phyloP scores from a whole-genome alignment of 2,888 invertebrate species.

The Serrognathus titanus region DNA sequence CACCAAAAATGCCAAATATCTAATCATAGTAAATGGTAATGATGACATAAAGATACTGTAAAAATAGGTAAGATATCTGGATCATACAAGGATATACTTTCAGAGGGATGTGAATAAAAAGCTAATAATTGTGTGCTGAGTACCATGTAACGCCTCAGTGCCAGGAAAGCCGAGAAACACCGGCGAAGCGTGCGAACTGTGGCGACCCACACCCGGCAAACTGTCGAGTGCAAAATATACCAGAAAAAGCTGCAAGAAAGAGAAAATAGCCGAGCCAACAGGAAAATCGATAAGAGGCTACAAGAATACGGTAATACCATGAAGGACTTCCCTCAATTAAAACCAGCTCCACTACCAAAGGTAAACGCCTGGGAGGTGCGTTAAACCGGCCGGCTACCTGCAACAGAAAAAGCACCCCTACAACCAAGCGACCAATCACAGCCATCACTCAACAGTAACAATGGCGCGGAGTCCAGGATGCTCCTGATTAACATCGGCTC shows the following conservation, averaged over 20 bases:
- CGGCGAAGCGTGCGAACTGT: conserved; percentile 8
- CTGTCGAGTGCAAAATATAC: conserved; percentile 5
- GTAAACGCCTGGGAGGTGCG: neutral
- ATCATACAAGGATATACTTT: neutral
- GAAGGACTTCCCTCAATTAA: neutral
- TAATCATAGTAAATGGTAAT: neutral
- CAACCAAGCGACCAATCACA: neutral
- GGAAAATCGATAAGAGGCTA: neutral
- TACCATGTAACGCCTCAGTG: conserved; percentile 5
- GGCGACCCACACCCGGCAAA: conserved; percentile 4
- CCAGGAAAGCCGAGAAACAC: neutral
- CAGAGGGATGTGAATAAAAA: neutral
- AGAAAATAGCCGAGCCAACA: neutral
- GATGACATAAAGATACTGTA: neutral
- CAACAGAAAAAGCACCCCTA: neutral
- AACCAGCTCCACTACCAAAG: neutral
- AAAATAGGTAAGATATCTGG: neutral
- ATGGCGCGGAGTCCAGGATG: neutral
- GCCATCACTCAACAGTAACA: neutral
- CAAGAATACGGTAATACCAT: neutral
- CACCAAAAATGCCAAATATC: neutral
- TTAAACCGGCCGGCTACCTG: neutral
- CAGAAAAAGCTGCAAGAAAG: neutral
- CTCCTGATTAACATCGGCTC: neutral
- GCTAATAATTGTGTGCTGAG: conserved; percentile 5